Evolutionary conservation across 2,113 vertebrate species (phyloP).

Genomic region (Sylvietta virens): DNA sequence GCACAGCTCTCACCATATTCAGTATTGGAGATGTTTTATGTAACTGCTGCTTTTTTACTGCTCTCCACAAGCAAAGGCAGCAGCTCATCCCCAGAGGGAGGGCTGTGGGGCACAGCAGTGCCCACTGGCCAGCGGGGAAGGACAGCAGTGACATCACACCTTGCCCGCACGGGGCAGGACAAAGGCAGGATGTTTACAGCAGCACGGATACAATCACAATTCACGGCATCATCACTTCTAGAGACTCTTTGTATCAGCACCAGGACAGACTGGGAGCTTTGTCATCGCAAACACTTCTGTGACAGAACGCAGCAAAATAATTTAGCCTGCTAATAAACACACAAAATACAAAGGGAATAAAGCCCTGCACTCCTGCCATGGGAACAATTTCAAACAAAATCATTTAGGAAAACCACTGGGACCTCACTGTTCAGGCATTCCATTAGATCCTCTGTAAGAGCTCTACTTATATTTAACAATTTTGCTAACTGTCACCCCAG

Average conservation of each 20-base stretch:
- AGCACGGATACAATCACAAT: background rate
- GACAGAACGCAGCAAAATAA: background rate
- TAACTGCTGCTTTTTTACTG: background rate
- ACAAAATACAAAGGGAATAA: background rate
- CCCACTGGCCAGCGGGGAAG: background rate
- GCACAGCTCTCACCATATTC: background rate
- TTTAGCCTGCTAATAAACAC: background rate
- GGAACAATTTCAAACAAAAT: background rate
- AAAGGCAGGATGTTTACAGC: conserved; percentile 28
- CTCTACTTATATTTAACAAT: background rate
- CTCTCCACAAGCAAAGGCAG: background rate
- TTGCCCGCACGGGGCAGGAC: background rate
- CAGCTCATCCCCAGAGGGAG: background rate
- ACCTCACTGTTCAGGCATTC: background rate
- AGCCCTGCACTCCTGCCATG: background rate
- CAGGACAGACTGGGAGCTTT: background rate
- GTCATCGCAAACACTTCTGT: background rate
- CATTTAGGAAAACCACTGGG: background rate
- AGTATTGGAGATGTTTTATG: background rate
- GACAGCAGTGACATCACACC: background rate
- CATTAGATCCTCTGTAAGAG: background rate
- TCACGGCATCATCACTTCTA: background rate
- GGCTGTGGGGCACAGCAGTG: background rate
- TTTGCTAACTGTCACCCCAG: no score
- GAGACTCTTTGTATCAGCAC: background rate